These are phyloP conservation scores for Arrhopalites spinosus DNA, from an alignment of 2,888 invertebrate genomes.

Conservation along the genomic window DNA sequence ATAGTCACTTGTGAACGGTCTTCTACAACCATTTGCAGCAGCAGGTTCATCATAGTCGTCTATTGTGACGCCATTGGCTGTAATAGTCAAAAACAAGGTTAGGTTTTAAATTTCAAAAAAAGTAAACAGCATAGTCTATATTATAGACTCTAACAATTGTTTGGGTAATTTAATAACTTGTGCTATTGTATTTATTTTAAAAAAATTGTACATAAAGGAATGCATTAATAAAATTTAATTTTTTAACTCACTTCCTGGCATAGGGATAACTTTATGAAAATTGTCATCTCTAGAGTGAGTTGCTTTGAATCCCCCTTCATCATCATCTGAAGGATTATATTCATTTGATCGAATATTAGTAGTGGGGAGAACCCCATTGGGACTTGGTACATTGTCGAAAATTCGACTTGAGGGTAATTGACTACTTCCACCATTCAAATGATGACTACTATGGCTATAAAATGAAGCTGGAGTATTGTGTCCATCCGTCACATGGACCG, in stretches of 20 bases:
- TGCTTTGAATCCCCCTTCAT: conserved; percentile 53
- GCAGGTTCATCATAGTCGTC: no score
- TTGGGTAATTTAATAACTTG: no score
- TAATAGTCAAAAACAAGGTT: no score
- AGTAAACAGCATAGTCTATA: no score
- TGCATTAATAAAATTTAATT: no score
- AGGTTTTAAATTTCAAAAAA: no score
- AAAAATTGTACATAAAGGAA: no score
- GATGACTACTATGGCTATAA: conserved; percentile 41
- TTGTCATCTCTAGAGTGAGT: conserved; percentile 42
- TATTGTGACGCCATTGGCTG: no score
- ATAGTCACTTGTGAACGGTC: no score
- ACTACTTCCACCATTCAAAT: conserved; percentile 20
- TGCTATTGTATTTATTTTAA: no score
- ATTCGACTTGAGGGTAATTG: background rate
- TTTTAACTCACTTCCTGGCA: conserved; percentile 52
- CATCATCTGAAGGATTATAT: conserved; percentile 53
- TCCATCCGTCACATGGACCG: conserved; percentile 55
- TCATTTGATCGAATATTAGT: conserved; percentile 2
- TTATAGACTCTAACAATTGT: no score
- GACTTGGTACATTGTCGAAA: conserved; percentile 39
- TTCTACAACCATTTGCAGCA: no score
- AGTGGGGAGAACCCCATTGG: conserved; percentile 22
- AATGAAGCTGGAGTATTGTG: conserved; percentile 51
- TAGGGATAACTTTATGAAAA: conserved; percentile 55